phyloP scores from a whole-genome alignment of 1,140 invertebrate genomes.

The Magallana angulata region DNA sequence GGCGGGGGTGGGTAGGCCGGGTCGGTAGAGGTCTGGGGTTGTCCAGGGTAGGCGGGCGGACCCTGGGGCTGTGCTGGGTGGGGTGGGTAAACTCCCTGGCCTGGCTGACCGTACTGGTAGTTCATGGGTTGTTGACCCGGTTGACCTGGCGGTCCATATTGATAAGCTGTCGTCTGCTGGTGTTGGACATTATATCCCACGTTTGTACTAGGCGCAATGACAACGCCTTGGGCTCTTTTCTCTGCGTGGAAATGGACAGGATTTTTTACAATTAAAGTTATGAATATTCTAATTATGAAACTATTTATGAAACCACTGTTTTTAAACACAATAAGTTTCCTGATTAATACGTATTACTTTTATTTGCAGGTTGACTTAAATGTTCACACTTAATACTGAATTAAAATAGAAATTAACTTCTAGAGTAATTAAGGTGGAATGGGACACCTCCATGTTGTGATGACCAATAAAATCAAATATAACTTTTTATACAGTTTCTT shows the following conservation, averaged over 20 bases:
- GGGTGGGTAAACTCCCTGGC: neutral
- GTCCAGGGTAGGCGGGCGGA: neutral
- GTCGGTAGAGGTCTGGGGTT: neutral
- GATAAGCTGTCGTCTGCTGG: constrained; percentile 14
- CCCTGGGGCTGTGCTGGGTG: neutral
- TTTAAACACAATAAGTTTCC: too few relatives aligned
- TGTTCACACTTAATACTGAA: too few relatives aligned
- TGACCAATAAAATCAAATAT: too few relatives aligned
- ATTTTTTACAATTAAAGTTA: neutral
- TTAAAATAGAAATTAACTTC: too few relatives aligned
- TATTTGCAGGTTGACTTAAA: too few relatives aligned
- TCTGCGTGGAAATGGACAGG: neutral
- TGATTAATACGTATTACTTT: too few relatives aligned
- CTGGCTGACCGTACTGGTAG: neutral
- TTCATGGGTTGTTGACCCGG: neutral
- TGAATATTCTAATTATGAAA: neutral
- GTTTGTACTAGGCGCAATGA: neutral
- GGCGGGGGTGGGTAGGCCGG: neutral
- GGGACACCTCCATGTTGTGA: too few relatives aligned
- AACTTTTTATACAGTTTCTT: too few relatives aligned
- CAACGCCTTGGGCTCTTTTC: constrained; percentile 16
- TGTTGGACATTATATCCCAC: neutral
- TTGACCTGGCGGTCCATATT: neutral
- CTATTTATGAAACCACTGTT: too few relatives aligned
- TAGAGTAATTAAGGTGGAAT: too few relatives aligned